Conservation (phyloP, 2,888 invertebrate genomes). For the Tuberolachnus salignus region DNA sequence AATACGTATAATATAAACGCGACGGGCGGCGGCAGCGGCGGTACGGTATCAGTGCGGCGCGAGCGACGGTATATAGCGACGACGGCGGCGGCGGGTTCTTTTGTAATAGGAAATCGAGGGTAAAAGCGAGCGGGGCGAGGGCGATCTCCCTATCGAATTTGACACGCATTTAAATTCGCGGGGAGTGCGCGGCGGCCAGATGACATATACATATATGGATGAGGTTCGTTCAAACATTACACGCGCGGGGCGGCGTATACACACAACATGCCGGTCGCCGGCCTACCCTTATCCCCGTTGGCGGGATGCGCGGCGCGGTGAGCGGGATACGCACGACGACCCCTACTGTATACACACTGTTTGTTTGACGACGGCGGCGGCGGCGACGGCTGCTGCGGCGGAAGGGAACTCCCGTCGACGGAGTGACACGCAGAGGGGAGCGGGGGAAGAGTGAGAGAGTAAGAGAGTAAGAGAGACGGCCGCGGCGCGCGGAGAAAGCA, state of each 20-base stretch:
- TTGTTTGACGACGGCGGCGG: constrained; percentile 41
- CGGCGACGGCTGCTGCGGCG: neutral
- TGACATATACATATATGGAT: constrained; percentile 56
- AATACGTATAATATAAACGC: neutral
- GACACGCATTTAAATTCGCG: constrained; percentile 56
- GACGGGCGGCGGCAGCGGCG: neutral
- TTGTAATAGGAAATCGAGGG: constrained; percentile 51
- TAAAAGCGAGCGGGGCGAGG: constrained; percentile 5
- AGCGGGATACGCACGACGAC: constrained; percentile 1
- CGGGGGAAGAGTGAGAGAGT: constrained; percentile 21
- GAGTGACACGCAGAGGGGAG: too few relatives aligned
- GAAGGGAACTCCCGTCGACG: too few relatives aligned
- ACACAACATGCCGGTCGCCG: constrained; percentile 18
- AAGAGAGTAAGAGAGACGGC: too few relatives aligned
- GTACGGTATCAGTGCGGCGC: neutral
- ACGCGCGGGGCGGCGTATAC: constrained; percentile 17
- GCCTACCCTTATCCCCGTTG: constrained; percentile 26
- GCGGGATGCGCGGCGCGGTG: neutral
- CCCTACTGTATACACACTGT: constrained; percentile 32
- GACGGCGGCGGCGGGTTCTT: constrained; percentile 24
- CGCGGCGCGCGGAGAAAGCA: constrained; percentile 8
- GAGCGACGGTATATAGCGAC: neutral
- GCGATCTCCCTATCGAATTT: constrained; percentile 56
- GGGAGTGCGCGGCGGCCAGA: constrained; percentile 51
- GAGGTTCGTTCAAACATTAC: constrained; percentile 53